Percentiles rank a stretch among this genome's conserved stretches.
Evolutionary conservation across 2,797 vertebrate genomes (phyloP).

Genomic region (Sebastolobus altivelis): DNA sequence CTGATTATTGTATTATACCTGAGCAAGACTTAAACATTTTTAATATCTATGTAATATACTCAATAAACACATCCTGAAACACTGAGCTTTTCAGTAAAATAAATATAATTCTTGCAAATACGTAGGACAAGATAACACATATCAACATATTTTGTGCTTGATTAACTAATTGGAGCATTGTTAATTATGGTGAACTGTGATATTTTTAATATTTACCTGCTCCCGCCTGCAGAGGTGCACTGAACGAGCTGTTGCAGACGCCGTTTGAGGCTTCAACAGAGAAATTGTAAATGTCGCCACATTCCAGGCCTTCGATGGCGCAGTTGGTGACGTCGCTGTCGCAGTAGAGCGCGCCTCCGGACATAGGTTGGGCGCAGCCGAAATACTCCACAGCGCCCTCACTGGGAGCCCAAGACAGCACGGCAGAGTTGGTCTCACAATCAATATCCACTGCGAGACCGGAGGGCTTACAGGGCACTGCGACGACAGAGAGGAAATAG

Average conservation of each 20-base stretch:
- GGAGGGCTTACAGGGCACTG: slow-evolving; percentile 84
- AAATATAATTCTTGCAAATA: not conserved
- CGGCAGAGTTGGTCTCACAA: slow-evolving; percentile 75
- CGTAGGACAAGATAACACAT: not conserved
- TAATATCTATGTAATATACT: not conserved
- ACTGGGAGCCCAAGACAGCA: slow-evolving; percentile 79
- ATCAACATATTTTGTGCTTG: not conserved
- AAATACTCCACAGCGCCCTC: slow-evolving; percentile 74
- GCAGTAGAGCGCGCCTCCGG: slow-evolving; percentile 67
- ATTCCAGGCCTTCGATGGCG: slow-evolving; percentile 74
- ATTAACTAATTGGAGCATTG: not conserved
- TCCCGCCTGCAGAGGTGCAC: slow-evolving; percentile 65
- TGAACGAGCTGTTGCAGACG: slow-evolving; percentile 81
- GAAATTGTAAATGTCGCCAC: slow-evolving; percentile 84
- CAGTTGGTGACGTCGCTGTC: slow-evolving; percentile 67
- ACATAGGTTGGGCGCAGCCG: slow-evolving; percentile 48
- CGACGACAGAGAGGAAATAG: slow-evolving; percentile 12
- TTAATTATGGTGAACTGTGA: not conserved
- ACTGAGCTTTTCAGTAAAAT: not conserved
- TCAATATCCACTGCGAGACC: slow-evolving; percentile 68
- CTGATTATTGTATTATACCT: not conserved
- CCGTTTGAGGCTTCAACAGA: slow-evolving; percentile 77
- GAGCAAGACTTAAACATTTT: not conserved
- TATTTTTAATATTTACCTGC: slow-evolving; percentile 76
- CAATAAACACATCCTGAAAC: not conserved